phyloP scores from a whole-genome alignment of 2,797 vertebrate genomes.

The Cichlasoma orientale region DNA sequence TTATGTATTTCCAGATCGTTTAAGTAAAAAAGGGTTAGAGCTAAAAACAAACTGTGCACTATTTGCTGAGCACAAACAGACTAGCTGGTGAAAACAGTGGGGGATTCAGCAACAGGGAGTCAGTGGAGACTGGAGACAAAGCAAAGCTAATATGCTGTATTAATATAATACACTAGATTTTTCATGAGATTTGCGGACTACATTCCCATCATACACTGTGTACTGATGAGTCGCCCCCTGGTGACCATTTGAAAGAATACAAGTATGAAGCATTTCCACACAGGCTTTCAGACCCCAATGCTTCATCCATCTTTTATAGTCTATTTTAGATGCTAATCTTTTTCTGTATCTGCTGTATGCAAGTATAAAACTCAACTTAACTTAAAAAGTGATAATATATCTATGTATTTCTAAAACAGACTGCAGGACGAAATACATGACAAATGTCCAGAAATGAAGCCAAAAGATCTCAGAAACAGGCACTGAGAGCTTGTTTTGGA shows the following conservation, averaged over 20 bases:
- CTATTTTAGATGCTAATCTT: background rate
- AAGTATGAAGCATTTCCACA: background rate
- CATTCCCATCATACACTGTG: background rate
- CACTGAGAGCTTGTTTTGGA: background rate
- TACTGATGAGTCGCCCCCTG: background rate
- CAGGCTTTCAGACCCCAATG: background rate
- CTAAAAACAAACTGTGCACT: background rate
- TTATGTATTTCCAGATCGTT: fast-evolving
- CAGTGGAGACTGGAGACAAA: background rate
- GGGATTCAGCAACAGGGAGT: background rate
- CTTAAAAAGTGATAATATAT: background rate
- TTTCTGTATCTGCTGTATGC: background rate
- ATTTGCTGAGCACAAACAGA: background rate
- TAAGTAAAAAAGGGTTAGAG: background rate
- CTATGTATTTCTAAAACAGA: background rate
- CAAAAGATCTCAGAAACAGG: background rate
- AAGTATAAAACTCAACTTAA: background rate
- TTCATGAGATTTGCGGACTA: background rate
- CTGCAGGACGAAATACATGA: fast-evolving
- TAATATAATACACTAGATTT: no score
- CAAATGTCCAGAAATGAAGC: background rate
- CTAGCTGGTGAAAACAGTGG: background rate
- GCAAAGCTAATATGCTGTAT: background rate
- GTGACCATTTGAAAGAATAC: background rate
- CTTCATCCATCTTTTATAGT: background rate